A percentile compares a stretch with the other conserved stretches of the same genome.
Evolutionary conservation across 1,140 invertebrate genomes (phyloP).

Genomic region (Matsumurasca onukii): DNA sequence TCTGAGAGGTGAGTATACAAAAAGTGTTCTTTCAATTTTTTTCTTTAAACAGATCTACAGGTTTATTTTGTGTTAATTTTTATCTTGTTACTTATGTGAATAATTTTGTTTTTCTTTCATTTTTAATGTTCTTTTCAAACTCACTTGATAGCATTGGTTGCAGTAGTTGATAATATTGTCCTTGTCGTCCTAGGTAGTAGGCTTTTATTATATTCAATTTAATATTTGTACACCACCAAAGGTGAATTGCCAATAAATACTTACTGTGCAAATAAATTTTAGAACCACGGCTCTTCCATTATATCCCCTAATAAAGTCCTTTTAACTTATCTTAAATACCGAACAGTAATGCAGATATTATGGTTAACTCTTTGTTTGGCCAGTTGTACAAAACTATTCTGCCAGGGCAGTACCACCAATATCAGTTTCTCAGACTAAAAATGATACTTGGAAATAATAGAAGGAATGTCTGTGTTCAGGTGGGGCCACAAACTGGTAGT

Average conservation of each 20-base stretch:
- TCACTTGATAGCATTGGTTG: not conserved
- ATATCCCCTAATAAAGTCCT: not conserved
- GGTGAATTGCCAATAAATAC: not conserved
- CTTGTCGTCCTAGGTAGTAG: not conserved
- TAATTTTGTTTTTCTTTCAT: not conserved
- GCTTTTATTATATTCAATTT: not conserved
- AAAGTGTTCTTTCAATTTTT: not conserved
- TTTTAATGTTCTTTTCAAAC: not conserved
- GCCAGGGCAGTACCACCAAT: conserved; percentile 1
- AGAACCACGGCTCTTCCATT: not conserved
- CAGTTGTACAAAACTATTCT: not conserved
- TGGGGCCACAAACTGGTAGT: conserved; percentile 66
- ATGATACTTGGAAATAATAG: too few species aligned
- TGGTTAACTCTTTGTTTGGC: not conserved
- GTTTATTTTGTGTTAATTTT: not conserved
- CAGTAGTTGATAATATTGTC: not conserved
- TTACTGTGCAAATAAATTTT: not conserved
- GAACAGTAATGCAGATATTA: not conserved
- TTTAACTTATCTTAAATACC: not conserved
- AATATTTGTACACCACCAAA: not conserved
- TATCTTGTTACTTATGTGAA: not conserved
- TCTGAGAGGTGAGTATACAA: conserved; percentile 46
- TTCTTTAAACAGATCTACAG: not conserved
- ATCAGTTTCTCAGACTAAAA: conserved; percentile 36
- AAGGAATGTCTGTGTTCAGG: conserved; percentile 41